phyloP scores from a whole-genome alignment of 2,797 vertebrate genomes.

The Ctenopoma multispine region DNA sequence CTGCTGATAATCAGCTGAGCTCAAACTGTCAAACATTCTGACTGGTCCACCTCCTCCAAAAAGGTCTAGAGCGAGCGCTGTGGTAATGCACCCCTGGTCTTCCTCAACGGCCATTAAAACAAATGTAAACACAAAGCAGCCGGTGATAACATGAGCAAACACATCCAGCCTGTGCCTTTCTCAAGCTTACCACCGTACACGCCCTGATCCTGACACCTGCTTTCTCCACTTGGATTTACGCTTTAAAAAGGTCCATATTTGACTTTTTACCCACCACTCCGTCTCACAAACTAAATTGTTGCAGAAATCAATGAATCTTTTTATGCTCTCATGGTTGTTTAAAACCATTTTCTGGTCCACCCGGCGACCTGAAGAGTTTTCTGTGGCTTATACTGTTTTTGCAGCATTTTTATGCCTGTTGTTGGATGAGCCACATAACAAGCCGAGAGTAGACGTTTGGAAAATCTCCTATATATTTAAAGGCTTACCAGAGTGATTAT shows the following conservation, averaged over 20 bases:
- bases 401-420: slow-evolving; percentile 46
- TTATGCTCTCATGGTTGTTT: slow-evolving; percentile 28
- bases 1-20: slow-evolving; percentile 38
- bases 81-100: slow-evolving; percentile 35
- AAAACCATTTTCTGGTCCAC: slow-evolving; percentile 17
- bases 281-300: neutral
- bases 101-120: slow-evolving; percentile 70
- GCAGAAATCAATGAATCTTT: slow-evolving; percentile 1
- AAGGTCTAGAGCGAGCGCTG: slow-evolving; percentile 15
- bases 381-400: slow-evolving; percentile 24
- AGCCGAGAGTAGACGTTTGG: slow-evolving; percentile 52
- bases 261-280: neutral
- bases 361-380: slow-evolving; percentile 17
- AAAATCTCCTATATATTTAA: slow-evolving; percentile 71
- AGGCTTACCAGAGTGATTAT: slow-evolving; percentile 70
- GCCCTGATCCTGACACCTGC: slow-evolving; percentile 24
- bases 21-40: slow-evolving; percentile 26
- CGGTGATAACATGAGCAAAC: slow-evolving; percentile 67
- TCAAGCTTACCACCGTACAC: slow-evolving; percentile 32
- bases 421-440: slow-evolving; percentile 62
- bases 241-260: neutral
- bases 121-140: slow-evolving; percentile 69
- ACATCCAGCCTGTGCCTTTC: slow-evolving; percentile 58
- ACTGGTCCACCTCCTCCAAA: slow-evolving; percentile 25
- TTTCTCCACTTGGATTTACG: slow-evolving; percentile 2